Evolutionary conservation across 2,888 invertebrate species (phyloP).

Genomic region (Noctua fimbriata): DNA sequence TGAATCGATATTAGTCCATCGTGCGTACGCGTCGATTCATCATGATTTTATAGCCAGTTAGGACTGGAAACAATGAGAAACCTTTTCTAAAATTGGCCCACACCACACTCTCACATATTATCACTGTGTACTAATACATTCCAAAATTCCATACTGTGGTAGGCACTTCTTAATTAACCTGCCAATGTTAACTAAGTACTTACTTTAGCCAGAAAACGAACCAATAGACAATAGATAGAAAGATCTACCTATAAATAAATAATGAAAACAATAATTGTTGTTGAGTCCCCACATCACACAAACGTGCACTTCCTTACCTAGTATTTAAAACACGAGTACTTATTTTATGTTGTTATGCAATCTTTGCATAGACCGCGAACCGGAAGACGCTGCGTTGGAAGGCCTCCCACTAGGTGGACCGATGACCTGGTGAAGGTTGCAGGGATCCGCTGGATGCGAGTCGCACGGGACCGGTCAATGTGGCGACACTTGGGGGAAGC

Average conservation of each 20-base stretch:
- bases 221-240: background rate
- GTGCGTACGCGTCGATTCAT: constrained; percentile 16
- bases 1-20: constrained; percentile 22
- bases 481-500: no score
- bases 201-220: background rate
- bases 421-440: no score
- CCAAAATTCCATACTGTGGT: background rate
- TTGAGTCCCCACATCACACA: background rate
- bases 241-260: background rate
- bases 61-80: constrained; percentile 10
- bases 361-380: no score
- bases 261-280: background rate
- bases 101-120: background rate
- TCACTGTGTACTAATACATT: background rate
- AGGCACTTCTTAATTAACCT: background rate
- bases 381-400: no score
- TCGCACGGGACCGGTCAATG: no score
- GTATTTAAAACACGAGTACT: background rate
- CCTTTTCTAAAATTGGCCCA: constrained; percentile 16
- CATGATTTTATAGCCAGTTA: constrained; percentile 28
- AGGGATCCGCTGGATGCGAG: no score
- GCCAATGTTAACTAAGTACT: no score
- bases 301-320: background rate
- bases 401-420: no score
- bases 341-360: background rate